These are phyloP conservation scores for Agrotis puta DNA, from an alignment of 2,888 invertebrate species.

Conservation along the genomic window DNA sequence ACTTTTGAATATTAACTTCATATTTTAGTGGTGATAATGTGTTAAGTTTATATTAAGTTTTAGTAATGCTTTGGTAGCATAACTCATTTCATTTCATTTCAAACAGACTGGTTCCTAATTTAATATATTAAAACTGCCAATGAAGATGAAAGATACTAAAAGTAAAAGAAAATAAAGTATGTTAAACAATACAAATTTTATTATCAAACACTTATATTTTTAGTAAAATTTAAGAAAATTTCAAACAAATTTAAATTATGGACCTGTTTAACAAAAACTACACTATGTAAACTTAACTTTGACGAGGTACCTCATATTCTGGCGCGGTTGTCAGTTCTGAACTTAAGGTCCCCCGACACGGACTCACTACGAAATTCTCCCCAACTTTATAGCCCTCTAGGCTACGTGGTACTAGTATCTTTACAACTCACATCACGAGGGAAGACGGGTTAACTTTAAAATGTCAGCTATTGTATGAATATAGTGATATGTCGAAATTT, in stretches of 20 bases:
- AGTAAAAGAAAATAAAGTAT: too few relatives aligned
- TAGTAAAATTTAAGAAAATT: neutral
- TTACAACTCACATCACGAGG: constrained; percentile 55
- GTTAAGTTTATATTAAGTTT: constrained; percentile 4
- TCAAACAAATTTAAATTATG: constrained; percentile 24
- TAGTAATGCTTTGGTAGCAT: neutral
- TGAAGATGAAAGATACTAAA: neutral
- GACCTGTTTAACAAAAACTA: constrained; percentile 31
- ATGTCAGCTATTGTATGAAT: constrained; percentile 51
- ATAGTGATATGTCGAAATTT: constrained; percentile 32
- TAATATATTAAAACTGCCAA: neutral
- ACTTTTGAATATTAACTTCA: constrained; percentile 45
- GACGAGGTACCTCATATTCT: constrained; percentile 47
- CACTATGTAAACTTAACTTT: constrained; percentile 22
- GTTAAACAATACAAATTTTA: too few relatives aligned
- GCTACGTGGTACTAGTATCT: constrained; percentile 54
- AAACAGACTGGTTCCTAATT: too few relatives aligned
- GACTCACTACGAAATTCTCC: constrained; percentile 53
- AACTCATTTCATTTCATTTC: neutral
- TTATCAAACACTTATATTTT: too few relatives aligned
- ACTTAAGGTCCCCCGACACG: constrained; percentile 57
- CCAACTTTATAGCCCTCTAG: constrained; percentile 61
- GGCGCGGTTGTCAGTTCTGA: constrained; percentile 58
- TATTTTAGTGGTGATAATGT: constrained; percentile 37
- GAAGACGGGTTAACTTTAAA: constrained; percentile 46